These are phyloP conservation scores for Mustela erminea DNA, from an alignment of 2,797 vertebrate species.

Conservation along the genomic window DNA sequence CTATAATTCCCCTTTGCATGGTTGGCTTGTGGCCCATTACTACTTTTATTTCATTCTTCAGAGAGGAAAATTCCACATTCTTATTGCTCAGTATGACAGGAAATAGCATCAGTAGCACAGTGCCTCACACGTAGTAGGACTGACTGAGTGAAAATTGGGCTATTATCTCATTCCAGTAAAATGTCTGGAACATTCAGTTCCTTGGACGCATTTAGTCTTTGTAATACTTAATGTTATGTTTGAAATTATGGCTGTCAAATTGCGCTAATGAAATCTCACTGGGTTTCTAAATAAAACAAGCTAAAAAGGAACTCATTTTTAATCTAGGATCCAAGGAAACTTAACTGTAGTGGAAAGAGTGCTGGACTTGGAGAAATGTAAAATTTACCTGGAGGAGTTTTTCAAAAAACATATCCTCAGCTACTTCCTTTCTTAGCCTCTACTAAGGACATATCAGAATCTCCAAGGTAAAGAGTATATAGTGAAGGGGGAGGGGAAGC, in stretches of 20 bases:
- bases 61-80: conserved; percentile 75
- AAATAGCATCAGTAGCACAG: conserved; percentile 40
- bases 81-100: conserved; percentile 21
- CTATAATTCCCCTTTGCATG: conserved; percentile 41
- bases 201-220: conserved; percentile 41
- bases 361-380: conserved; percentile 32
- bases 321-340: conserved; percentile 29
- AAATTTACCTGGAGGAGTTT: conserved; percentile 33
- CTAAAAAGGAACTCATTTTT: conserved; percentile 42
- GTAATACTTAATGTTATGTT: conserved; percentile 33
- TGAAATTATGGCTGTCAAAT: conserved; percentile 35
- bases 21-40: conserved; percentile 27
- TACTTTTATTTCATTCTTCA: conserved; percentile 72
- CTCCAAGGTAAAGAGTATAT: neutral
- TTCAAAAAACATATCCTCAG: neutral
- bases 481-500: neutral
- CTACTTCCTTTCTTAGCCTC: neutral
- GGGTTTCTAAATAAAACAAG: conserved; percentile 47
- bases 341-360: neutral
- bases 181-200: conserved; percentile 35
- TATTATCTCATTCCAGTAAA: conserved; percentile 10
- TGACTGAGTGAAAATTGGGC: conserved; percentile 44
- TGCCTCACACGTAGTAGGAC: conserved; percentile 54
- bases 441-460: neutral
- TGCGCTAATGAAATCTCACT: conserved; percentile 35